phyloP scores from a whole-genome alignment of 2,888 invertebrate species.

The Prenolepis imparis region DNA sequence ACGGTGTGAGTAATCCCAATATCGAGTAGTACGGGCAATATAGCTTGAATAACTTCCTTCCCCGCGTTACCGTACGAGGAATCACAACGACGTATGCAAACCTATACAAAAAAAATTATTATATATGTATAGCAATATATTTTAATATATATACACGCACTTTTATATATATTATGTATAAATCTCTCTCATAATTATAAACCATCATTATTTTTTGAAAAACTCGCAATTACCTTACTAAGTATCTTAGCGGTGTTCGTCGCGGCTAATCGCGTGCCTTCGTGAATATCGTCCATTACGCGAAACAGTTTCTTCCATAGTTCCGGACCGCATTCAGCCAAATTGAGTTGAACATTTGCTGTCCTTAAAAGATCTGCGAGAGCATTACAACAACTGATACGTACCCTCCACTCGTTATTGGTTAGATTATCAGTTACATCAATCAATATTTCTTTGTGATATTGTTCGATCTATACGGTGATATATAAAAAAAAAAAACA shows the following conservation, averaged over 20 bases:
- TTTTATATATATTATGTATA: not conserved
- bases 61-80: constrained; percentile 91
- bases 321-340: constrained; percentile 86
- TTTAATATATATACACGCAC: no score
- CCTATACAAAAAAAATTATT: constrained; percentile 85
- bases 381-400: constrained; percentile 96
- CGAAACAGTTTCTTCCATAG: constrained; percentile 95
- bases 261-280: constrained; percentile 93
- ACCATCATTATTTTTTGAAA: not conserved
- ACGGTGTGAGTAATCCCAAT: constrained; percentile 93
- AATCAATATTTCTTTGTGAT: constrained; percentile 92
- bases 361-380: constrained; percentile 91
- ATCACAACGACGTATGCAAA: constrained; percentile 91
- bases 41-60: constrained; percentile 90
- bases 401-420: constrained; percentile 94
- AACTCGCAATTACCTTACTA: constrained; percentile 89
- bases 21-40: constrained; percentile 93
- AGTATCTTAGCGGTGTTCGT: constrained; percentile 90
- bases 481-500: constrained; percentile 49
- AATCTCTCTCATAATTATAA: not conserved
- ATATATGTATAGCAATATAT: not conserved
- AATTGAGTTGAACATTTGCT: constrained; percentile 81
- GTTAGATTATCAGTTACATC: constrained; percentile 94
- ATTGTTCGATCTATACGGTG: constrained; percentile 91
- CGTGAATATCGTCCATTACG: constrained; percentile 98